Evolutionary conservation across 2,888 invertebrate genomes (phyloP).

Genomic region (Pristionchus japonicus): DNA sequence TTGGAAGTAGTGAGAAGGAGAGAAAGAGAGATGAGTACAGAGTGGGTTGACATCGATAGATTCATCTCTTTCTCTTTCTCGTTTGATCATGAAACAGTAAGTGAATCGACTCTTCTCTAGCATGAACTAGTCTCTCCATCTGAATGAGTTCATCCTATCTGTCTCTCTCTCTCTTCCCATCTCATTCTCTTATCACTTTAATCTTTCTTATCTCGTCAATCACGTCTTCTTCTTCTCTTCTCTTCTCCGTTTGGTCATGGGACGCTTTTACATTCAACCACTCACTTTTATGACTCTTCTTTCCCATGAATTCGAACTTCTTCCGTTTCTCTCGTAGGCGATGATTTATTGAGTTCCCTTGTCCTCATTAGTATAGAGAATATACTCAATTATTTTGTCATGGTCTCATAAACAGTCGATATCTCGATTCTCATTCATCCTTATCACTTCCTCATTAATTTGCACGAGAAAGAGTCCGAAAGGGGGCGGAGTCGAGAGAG

Average conservation of each 20-base stretch:
- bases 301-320: background rate
- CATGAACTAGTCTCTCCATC: background rate
- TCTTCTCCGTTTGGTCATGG: constrained; percentile 44
- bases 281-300: constrained; percentile 47
- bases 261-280: constrained; percentile 46
- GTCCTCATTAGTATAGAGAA: background rate
- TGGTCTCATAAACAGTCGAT: background rate
- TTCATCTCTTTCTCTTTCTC: too few species aligned
- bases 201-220: background rate
- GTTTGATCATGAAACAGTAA: background rate
- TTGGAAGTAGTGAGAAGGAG: too few species aligned
- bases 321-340: background rate
- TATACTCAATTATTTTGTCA: background rate
- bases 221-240: background rate
- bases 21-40: background rate
- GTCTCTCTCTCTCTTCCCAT: constrained; percentile 48
- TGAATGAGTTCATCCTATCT: constrained; percentile 47
- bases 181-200: background rate
- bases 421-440: background rate
- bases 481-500: background rate
- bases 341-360: too few species aligned
- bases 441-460: background rate
- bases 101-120: background rate
- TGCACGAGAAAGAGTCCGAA: background rate
- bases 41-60: too few species aligned